Base-by-base conservation (phyloP, 2,888 invertebrate species). In the Hydropsyche betteni region DNA sequence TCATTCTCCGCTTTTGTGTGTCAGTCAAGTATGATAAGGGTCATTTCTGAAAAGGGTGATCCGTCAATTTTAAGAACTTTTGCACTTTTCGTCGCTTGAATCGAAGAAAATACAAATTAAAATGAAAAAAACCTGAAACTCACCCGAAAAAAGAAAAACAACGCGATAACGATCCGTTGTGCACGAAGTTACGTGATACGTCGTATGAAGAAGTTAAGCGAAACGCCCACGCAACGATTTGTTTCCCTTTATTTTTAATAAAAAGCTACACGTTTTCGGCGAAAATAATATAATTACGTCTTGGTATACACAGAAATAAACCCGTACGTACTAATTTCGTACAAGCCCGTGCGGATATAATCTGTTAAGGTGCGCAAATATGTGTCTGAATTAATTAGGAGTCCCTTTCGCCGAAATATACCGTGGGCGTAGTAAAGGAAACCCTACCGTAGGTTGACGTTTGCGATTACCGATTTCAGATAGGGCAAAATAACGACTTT, bases 11-110 rank as follows among this genome's bases (percentile, higher is more conserved):
- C 64, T 34, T 64, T 36, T 34, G 34, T 34, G 64, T 36, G 64
- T 64, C 64, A 64, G 33, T 64, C 36, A 34, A 55, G 14, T 55
- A 34, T 64, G 64, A 64, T 12, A 36, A 64, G 64, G 64, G 64
- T 64, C 64, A 34, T 36, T 34, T 10, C 34, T 64, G 64, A 64
- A 64, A 64, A 64, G 64, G 36, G 36, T 64, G 34, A 64, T 64
- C 64, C 36, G 64, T 64, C 64, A 64, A 64, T 64, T 64, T 64
- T 64, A 64, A 64, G 44, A n/a, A 34, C 34, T 64, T 64, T 64
- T 36, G 64, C 36, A 64, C 64, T 24, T 55, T 55, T 55, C 55
- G 55, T 55, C 16, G 55, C 55, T 12, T n/a, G 55, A 55, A 16
- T 16, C 16, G 58, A 58, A 58, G 58, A 58, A 58, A 58, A 58